Evolutionary conservation across 2,888 invertebrate genomes (phyloP), one percentile per base, ranked within the genome.

Genomic region (Acronicta leporina): DNA sequence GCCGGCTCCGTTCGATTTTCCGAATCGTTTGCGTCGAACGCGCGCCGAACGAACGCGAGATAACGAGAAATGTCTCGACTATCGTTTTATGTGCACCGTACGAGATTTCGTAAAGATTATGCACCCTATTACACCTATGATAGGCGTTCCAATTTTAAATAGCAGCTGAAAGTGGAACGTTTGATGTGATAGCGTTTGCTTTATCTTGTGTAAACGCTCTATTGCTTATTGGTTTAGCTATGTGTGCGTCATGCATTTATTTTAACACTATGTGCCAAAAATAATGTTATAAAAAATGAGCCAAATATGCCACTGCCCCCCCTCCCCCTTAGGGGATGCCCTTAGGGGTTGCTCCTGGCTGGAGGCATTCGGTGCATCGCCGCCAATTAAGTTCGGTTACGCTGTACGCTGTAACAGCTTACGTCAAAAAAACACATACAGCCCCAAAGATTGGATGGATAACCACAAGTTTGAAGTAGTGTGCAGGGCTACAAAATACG

Each of bases 1-100:
- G 85, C 87, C 88, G 89, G 88, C 82, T 83, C 82, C 83, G 87
- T 89, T 91, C 92, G 90, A 92, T 94, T 92, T 94, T 92, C 92
- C 92, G 86, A 91, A 88, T 88, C 92, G 92, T 92, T 94, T 90
- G 88, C 90, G 80, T 80, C 87, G 85, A 83, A 81, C 85, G 79
- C 86, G 80, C 42, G 57, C 55, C 48, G 66, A 52, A 68, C 73
- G 73, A 62, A 74, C 71, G 74, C 78, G 79, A 87, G 92, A 91
- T 91, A 92, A 91, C 90, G 89, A 89, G 88, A 85, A 88, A 87
- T 83, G 87, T 87, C 86, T 82, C 84, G 83, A 81, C 86, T 86
- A 89, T 86, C 87, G 87, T 81, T 90, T 89, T 88, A 89, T 87
- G 85, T 85, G 86, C 85, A 67, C 46, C 71, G 68, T 68, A 81